Base-by-base conservation (phyloP, 2,888 invertebrate species). In the Silvanus unidentatus region DNA sequence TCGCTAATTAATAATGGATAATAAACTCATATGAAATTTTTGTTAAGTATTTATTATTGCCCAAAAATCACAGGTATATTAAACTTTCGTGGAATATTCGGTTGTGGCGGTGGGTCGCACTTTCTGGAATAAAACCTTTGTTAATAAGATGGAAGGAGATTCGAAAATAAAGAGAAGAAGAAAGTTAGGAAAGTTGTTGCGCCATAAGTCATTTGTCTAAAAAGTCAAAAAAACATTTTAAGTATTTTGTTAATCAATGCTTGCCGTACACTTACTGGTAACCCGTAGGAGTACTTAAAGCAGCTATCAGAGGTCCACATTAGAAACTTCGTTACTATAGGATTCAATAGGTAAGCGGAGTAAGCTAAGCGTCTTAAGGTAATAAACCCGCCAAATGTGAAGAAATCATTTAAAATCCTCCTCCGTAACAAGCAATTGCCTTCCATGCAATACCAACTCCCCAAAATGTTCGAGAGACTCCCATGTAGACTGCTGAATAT, bases 281-380 rank as follows among this genome's bases (percentile, higher is more conserved):
- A 52, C 35, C 69, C 44, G 15, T 66, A 47, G 10, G 73, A 71
- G 1, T 69, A 43, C 48, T 65, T 68, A 8, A 59, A 36, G 0
- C 65, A 41, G 2, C 57, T 49, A 45, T 70, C 70, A 29, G 65
- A 56, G 28, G 64, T 57, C 32, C 71, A 55, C 43, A 63, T 76
- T 14, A 78, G 60, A 34, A 77, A 66, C 42, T 68, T 70, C 47
- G 79, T 75, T 9, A 80, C 54, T 29, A 79, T 60, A 1, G 81
- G 81, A 69, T 81, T 79, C 16, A 80, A 52, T 22, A 81, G 66
- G 59, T 81, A 81, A 27, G 77, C 76, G 38, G 76, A 76, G 58
- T 77, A 80, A 0, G 80, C 77, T 27, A 81, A 57, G 48, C 77
- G 73, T 57, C 79, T 79, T 2, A 80, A 48, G 4, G 66, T 65